Evolutionary conservation across 2,888 invertebrate species (phyloP), one percentile per base, ranked within the genome.

Genomic region (Augiades crinisus): DNA sequence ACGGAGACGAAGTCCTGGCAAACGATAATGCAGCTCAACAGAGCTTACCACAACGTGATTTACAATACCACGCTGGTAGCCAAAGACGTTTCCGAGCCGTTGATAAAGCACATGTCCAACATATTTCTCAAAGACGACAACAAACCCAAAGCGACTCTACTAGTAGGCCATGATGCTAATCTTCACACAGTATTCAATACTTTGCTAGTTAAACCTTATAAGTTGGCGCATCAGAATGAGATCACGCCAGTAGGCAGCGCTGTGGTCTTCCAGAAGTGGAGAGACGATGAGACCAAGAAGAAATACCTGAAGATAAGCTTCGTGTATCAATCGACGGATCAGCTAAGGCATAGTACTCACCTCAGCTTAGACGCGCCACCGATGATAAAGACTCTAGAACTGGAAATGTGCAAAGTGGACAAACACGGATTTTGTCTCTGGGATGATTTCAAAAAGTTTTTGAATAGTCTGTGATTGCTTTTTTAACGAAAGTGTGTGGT

Each of bases 151-250:
- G 64, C 83, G 0, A 61, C 67, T 0, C 58, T 87, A 7, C 55
- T 89, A 0, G 83, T 86, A 80, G 88, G 85, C 0, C 88, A 89
- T 54, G 87, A 87, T 63, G 79, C 83, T 1, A 89, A 88, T 54
- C 65, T 87, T 2, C 80, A 78, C 31, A 82, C 85, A 0, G 33
- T 87, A 0, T 53, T 86, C 1, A 78, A 70, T 2, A 64, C 72
- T 5, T 62, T 89, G 58, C 52, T 60, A 14, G 75, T 87, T 33
- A 74, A 72, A 51, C 62, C 72, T 0, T 85, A 74, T 55, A 47
- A 1, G 1, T 64, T 89, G 3, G 54, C 56, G 7, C 57, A 78
- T 4, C 86, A 82, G 33, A 62, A 73, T 55, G 81, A 86, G 61
- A 57, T 66, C 1, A 67, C 68, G 0, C 88, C 88, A 0, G 64